Evolutionary conservation across 2,797 vertebrate species (phyloP), one percentile per base, ranked within the genome.

Genomic region (Calcarius lapponicus): DNA sequence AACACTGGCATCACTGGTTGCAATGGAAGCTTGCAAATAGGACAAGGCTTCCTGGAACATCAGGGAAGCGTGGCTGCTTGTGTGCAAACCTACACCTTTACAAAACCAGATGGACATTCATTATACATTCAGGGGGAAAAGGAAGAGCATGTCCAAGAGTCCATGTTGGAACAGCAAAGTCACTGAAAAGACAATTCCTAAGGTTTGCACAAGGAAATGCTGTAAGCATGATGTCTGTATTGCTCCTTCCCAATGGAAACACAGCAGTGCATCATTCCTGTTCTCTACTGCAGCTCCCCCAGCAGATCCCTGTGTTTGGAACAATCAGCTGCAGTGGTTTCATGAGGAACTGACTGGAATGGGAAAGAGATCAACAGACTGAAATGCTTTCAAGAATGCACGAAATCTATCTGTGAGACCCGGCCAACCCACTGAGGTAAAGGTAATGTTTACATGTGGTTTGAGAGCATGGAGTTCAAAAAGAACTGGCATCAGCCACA

Each of bases 311-410:
- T 88, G 87, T 81, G 61, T 53, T 86, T 83, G 92, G 76, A 96
- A 96, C 57, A 6, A 80, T 19, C 56, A 61, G 83, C 93, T 89
- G 87, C 79, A 73, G 81, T 54, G 78, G 76, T 80, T 81, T 80
- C 66, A 69, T n/a, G 90, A 91, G 72, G 79, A 96, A 84, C 58
- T 88, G 65, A 14, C 22, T 66, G 72, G 83, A 90, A 92, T 51
- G 73, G 83, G 72, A 76, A 85, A 67, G 24, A 51, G 25, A 83
- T 50, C 84, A 83, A 87, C 58, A 26, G 86, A 62, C 65, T 84
- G 48, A 91, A 75, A 92, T 29, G 62, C 86, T 95, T 96, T 90
- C 47, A 95, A 86, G 96, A 97, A 95, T 40, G 36, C 93, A 92
- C 50, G 82, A 73, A 88, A 65, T 69, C 61, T 17, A 85, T 66